Conservation (phyloP, 92 coral and sea anemone genomes). For the Pocillopora meandrina region DNA sequence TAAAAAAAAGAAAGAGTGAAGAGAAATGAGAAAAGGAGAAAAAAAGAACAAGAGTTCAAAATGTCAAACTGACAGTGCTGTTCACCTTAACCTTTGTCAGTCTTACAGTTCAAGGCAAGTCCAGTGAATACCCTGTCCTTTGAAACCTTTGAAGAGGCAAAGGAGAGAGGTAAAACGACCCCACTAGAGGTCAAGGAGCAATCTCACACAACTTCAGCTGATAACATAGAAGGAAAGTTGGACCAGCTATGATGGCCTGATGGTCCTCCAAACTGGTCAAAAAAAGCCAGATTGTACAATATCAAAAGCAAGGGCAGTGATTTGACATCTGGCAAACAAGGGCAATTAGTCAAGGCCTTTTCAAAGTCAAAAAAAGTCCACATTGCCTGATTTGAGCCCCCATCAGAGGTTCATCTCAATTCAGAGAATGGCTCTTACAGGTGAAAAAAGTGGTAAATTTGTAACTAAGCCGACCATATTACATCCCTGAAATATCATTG, state of each 20-base stretch:
- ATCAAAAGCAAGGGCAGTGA: not conserved
- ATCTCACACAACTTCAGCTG: slow-evolving; percentile 29
- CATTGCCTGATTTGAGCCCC: not conserved
- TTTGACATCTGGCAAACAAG: slow-evolving; percentile 20
- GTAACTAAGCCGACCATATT: too few relatives aligned
- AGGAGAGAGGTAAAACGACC: slow-evolving; percentile 23
- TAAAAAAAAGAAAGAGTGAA: not conserved
- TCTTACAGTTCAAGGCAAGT: slow-evolving; percentile 37
- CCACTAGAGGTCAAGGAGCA: slow-evolving; percentile 7
- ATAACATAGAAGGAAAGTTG: slow-evolving; percentile 15
- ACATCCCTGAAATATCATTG: too few relatives aligned
- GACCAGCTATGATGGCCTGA: slow-evolving; percentile 18
- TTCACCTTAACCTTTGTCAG: slow-evolving; percentile 19
- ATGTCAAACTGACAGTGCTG: slow-evolving; percentile 32
- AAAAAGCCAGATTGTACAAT: slow-evolving; percentile 46
- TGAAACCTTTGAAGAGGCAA: slow-evolving; percentile 45
- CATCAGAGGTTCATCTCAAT: not conserved
- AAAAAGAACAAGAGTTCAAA: slow-evolving; percentile 13
- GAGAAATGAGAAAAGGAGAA: slow-evolving; percentile 28
- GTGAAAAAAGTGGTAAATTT: not conserved
- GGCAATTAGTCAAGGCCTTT: slow-evolving; percentile 26
- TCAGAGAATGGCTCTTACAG: not conserved
- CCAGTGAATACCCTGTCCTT: slow-evolving; percentile 39
- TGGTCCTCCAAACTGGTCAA: slow-evolving; percentile 23
- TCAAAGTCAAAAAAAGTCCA: slow-evolving; percentile 27